Base-by-base conservation (phyloP, 2,888 invertebrate species). In the Byasa hedistus region DNA sequence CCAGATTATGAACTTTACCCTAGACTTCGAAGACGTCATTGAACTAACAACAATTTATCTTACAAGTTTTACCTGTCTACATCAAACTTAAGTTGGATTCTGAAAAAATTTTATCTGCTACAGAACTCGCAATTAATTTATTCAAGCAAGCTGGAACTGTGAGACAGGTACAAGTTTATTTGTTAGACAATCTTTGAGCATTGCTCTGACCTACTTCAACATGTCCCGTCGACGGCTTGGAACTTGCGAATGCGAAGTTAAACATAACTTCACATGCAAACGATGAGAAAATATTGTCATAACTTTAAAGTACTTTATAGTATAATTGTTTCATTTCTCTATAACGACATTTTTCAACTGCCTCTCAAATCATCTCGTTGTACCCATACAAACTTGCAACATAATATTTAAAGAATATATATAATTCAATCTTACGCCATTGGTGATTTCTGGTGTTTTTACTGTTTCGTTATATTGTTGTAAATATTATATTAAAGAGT, bases 81-180 rank as follows among this genome's bases (percentile, higher is more conserved):
- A n/a, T 1, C 4, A 44, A 48, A 48, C 3, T 19, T 48, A 48
- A 19, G 48, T 39, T 15, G 2, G 2, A 10, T 39, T 36, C 32
- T 7, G 32, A 36, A 36, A 36, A n/a, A n/a, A n/a, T 15, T 48
- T 48, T n/a, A n/a, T 48, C 48, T n/a, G 19, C n/a, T 48, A 48
- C 48, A 19, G 55, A 61, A 51, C 57, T 48, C 57, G 54, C 61
- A 66, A 68, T 66, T 58, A 64, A 66, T 69, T 64, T 64, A 69
- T 70, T 64, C 64, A 68, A 69, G 65, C 68, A 68, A 64, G 56
- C 44, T 48, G 32, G 23, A 66, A 56, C 24, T 22, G 52, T 52
- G 51, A 22, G 23, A 64, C 32, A 44, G 24, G 8, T 21, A 44
- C 32, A 68, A 17, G 23, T 27, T 61, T 36, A 52, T 44, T 58